Base-by-base conservation (phyloP, 2,113 vertebrate species). In the Pseudopodoces humilis region DNA sequence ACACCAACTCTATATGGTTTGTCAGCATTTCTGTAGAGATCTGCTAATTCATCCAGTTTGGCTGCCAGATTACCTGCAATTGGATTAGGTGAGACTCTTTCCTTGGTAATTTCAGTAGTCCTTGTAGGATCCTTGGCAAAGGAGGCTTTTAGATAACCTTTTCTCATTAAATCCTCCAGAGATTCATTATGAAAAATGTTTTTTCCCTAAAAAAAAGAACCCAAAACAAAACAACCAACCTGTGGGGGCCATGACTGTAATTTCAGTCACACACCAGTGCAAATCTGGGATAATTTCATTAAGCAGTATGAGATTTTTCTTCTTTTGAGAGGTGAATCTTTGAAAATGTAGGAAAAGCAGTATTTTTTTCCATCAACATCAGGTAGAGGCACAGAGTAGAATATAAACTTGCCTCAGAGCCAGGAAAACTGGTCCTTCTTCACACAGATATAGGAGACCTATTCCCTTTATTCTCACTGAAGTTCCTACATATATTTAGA, bases 1-100 rank as follows among this genome's bases (percentile, higher is more conserved):
- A 56, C 60, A 52, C 30, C n/a, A 71, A n/a, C 41, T 72, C 24
- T 70, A 0, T 9, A 31, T 33, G 53, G 64, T 72, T 80, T 78
- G 79, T 95, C 95, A 94, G 93, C 91, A 86, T 59, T 78, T 55
- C 84, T 86, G 67, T 55, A 52, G 44, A 77, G 64, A 74, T 80
- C 44, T 94, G 88, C 86, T 91, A 87, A 90, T 62, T 88, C 93
- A 88, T 59, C 75, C 90, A 62, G 33, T 59, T 77, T 86, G 84
- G 60, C 69, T 92, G 77, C 31, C 69, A 76, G 30, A 69, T 94
- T 89, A 94, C 33, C 62, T 84, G 52, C 70, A 63, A 82, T 78
- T 74, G 90, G 78, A 85, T 86, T 72, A 85, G 55, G 72, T 80
- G 70, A 96, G 74, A 44, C 43, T 83, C 59, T 71, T 84, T 83